These are phyloP conservation scores for Trachelus stipa DNA, from an alignment of 2,888 invertebrate species.

Conservation along the genomic window DNA sequence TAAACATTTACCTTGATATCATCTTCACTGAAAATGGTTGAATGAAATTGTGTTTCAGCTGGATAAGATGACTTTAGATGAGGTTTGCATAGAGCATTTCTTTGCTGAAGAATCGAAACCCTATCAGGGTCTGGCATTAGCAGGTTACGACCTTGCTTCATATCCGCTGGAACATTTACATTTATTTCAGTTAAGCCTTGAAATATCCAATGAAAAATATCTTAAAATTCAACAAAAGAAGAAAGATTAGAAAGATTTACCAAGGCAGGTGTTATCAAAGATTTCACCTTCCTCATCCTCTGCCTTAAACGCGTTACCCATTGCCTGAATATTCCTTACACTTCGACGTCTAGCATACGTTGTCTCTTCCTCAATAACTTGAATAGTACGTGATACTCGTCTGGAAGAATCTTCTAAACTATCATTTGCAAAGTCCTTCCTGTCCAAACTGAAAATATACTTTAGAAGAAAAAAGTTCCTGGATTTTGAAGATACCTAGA, in stretches of 20 bases:
- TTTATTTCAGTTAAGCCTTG: neutral
- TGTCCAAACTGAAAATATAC: constrained; percentile 42
- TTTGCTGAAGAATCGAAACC: constrained; percentile 79
- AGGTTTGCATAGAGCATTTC: constrained; percentile 86
- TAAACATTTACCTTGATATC: constrained; percentile 72
- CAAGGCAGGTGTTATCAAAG: constrained; percentile 84
- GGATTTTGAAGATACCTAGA: neutral
- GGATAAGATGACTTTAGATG: constrained; percentile 89
- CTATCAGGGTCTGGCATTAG: constrained; percentile 59
- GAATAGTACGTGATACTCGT: constrained; percentile 20
- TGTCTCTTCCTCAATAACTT: constrained; percentile 48
- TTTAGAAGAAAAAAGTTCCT: neutral
- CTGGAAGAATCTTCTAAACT: neutral
- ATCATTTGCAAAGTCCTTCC: constrained; percentile 35
- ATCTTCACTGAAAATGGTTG: constrained; percentile 71
- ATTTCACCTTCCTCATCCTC: constrained; percentile 89
- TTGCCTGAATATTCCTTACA: constrained; percentile 57
- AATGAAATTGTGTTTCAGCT: constrained; percentile 80
- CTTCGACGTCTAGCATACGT: constrained; percentile 50
- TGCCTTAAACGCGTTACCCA: constrained; percentile 60
- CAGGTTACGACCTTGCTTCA: constrained; percentile 71
- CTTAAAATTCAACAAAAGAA: neutral
- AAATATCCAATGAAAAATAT: neutral
- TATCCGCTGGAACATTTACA: constrained; percentile 51
- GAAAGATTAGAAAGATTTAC: constrained; percentile 31